phyloP scores from a whole-genome alignment of 2,113 vertebrate genomes.

The Thamnaconus septentrionalis region DNA sequence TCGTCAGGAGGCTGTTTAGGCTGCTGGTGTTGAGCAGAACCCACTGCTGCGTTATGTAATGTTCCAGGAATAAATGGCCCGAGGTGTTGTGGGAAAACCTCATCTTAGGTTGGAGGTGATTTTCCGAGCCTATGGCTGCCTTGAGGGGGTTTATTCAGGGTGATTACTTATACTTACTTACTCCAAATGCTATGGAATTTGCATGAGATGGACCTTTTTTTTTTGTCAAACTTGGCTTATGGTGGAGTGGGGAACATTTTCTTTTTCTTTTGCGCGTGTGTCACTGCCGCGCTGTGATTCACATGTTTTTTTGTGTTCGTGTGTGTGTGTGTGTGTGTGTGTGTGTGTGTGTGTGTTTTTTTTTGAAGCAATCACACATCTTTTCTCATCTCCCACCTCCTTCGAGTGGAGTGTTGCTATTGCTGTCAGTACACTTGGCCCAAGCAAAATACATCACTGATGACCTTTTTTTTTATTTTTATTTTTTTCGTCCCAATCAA shows the following conservation, averaged over 20 bases:
- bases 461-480: slow-evolving; percentile 52
- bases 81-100: slow-evolving; percentile 46
- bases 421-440: slow-evolving; percentile 32
- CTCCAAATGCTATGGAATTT: neutral
- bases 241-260: slow-evolving; percentile 44
- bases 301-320: slow-evolving; percentile 27
- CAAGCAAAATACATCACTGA: slow-evolving; percentile 37
- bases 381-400: slow-evolving; percentile 30
- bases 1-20: slow-evolving; percentile 34
- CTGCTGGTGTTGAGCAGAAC: slow-evolving; percentile 35
- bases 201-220: slow-evolving; percentile 6
- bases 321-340: no score
- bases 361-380: slow-evolving; percentile 10
- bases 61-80: slow-evolving; percentile 60
- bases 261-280: slow-evolving; percentile 11
- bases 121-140: slow-evolving; percentile 10
- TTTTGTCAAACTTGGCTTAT: slow-evolving; percentile 7
- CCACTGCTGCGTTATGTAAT: slow-evolving; percentile 56
- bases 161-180: slow-evolving; percentile 5
- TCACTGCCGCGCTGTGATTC: slow-evolving; percentile 44
- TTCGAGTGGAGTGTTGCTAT: slow-evolving; percentile 10
- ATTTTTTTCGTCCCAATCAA: slow-evolving; percentile 37
- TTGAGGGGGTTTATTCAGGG: slow-evolving; percentile 8
- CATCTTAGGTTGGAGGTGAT: slow-evolving; percentile 52
- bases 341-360: neutral